Percentiles rank a stretch among this genome's conserved stretches.
Evolutionary conservation across 2,113 vertebrate species (phyloP).

Genomic region (Chrysemys picta): DNA sequence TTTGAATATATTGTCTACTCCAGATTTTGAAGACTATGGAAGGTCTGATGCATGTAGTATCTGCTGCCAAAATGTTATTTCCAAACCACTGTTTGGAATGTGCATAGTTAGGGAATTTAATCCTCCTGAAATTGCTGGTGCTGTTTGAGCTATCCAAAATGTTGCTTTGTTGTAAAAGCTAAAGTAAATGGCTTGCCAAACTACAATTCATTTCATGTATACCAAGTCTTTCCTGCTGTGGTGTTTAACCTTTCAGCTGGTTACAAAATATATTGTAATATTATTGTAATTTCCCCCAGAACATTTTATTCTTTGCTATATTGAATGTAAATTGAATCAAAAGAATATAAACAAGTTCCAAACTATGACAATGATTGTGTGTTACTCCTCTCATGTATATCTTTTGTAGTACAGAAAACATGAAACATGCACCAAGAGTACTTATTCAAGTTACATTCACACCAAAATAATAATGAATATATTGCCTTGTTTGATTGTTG

Average conservation of each 20-base stretch:
- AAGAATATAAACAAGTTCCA: conserved; percentile 13
- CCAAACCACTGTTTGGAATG: conserved; percentile 35
- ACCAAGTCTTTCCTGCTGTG: neutral
- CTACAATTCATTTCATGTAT: conserved; percentile 9
- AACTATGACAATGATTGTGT: neutral
- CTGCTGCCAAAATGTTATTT: conserved; percentile 54
- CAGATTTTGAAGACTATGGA: conserved; percentile 18
- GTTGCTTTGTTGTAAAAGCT: conserved; percentile 68
- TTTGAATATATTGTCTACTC: neutral
- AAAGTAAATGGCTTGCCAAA: conserved; percentile 61
- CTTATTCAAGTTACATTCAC: conserved; percentile 58
- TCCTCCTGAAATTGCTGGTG: neutral
- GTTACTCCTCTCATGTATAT: neutral
- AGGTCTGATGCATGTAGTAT: conserved; percentile 40
- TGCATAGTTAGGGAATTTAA: conserved; percentile 19
- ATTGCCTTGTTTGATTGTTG: conserved; percentile 51
- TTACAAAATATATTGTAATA: conserved; percentile 27
- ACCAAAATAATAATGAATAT: conserved; percentile 29
- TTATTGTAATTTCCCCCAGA: neutral
- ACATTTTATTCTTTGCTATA: conserved; percentile 19
- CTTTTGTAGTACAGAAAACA: conserved; percentile 8
- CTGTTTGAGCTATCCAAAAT: conserved; percentile 26
- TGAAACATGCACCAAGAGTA: conserved; percentile 12
- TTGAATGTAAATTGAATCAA: conserved; percentile 27
- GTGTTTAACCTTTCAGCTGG: neutral